Base-by-base conservation (phyloP, 2,113 vertebrate genomes). In the Atherinomorus stipes region DNA sequence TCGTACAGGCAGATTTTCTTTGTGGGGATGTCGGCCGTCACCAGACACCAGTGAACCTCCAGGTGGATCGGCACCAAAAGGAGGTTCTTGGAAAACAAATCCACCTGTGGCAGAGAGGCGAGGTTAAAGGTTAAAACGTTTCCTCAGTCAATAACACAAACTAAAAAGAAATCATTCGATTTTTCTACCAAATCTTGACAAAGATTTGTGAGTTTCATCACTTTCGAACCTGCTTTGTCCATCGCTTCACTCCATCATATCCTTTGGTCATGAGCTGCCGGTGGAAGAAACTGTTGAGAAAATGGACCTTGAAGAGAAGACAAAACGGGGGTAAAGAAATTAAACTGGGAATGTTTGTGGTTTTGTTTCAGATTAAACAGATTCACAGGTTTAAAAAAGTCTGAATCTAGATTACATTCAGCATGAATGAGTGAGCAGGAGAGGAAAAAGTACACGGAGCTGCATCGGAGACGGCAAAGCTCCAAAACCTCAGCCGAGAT, bases 251-350 rank as follows among this genome's bases (percentile, higher is more conserved):
- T 51, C 97, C 97, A 62, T 98, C 96, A 68, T 98, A 99, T 76
- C 97, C 97, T 96, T 98, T 99, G 92, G 95, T 97, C 94, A 97
- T 95, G 38, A 99, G 96, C 94, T 99, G 97, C 90, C 94, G 95
- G 86, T 99, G 96, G 93, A 99, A 98, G 95, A 99, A 99, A 88
- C 97, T 99, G 95, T 99, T 99, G 90, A 98, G 96, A 89, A 98
- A 99, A 93, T 99, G 97, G 90, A 99, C 96, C 98, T 99, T 74
- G 22, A 50, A 61, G 34, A 2, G 2, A 12, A 56, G 7, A 53
- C 23, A 59, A 7, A 31, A 23, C 1, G 15, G 31, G 7, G 1
- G 1, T 0, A 0, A 1, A 54, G 28, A 40, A 40, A 58, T 9
- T 16, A 40, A 40, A 10, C 3, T 11, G 3, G 9, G 12, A 2